phyloP scores from a whole-genome alignment of 2,113 vertebrate genomes.

The Seriola quinqueradiata region DNA sequence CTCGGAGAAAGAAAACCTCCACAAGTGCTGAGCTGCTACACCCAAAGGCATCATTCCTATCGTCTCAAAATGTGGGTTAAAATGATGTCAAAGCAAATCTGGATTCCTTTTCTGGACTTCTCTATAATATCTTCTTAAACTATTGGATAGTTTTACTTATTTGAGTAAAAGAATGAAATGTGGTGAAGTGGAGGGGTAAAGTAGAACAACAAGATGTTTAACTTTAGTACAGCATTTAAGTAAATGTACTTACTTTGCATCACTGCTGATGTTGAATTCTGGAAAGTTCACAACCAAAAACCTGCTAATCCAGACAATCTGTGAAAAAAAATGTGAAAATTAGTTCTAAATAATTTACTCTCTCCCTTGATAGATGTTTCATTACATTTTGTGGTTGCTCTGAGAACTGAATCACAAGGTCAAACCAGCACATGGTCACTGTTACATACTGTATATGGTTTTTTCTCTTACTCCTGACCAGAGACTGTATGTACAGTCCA shows the following conservation, averaged over 20 bases:
- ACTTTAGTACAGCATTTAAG: too few species aligned
- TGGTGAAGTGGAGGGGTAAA: too few species aligned
- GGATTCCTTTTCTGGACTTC: too few species aligned
- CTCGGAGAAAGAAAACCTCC: background rate
- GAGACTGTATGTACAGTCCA: background rate
- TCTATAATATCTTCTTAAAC: too few species aligned
- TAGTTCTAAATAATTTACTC: background rate
- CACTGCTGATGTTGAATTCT: background rate
- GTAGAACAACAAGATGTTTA: too few species aligned
- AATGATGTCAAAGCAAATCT: background rate
- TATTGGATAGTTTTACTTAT: too few species aligned
- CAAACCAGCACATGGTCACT: conserved; percentile 13
- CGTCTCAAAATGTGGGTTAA: background rate
- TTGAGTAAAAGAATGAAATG: too few species aligned
- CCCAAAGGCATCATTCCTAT: conserved; percentile 1
- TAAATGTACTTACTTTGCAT: too few species aligned
- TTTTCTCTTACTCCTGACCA: conserved; percentile 11
- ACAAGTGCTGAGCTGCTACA: background rate
- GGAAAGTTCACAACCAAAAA: background rate
- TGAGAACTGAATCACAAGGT: conserved; percentile 31
- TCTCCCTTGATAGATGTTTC: background rate
- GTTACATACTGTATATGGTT: background rate
- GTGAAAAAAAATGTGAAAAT: background rate
- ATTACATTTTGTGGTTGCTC: background rate
- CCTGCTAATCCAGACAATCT: background rate